Base-by-base conservation (phyloP, 37 sponge, comb jelly and placozoan genomes). In the Spongilla lacustris region DNA sequence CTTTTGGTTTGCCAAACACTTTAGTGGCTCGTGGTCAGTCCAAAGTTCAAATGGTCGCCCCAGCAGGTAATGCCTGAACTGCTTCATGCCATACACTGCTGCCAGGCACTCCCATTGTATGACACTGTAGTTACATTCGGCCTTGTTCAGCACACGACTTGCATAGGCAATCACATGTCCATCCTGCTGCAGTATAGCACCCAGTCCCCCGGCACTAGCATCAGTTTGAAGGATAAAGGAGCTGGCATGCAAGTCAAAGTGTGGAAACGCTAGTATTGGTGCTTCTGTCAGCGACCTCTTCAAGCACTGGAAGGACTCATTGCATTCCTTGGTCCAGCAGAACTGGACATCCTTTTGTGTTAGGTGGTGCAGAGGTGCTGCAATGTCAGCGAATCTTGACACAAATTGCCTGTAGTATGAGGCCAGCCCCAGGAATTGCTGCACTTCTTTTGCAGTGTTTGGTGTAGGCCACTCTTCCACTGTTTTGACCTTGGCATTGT, bases 371-470 rank as follows among this genome's bases (percentile, higher is more conserved):
- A 88, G 93, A 23, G 93, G 93, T 26, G 78, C 76, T 25, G 93
- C 72, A 74, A 87, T 87, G 35, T 92, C 88, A 17, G 92, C 71
- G 70, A 92, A 92, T 29, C 31, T 30, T 22, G 28, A 67, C 21
- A 92, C 88, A 67, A 76, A 92, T 2, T 82, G 74, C 11, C 93
- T n/a, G 46, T 85, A 92, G 71, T 85, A 92, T 22, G 85, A 88
- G n/a, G 83, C 83, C 6, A 92, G 81, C 35, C 81, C 93, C 38
- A 92, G 71, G 46, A 92, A 92, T 30, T 81, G 41, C 8, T 79
- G 82, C 29, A 92, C 77, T 28, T 37, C 41, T 37, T 29, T 70
- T 32, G 41, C 66, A 79, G n/a, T 38, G 24, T 46, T 81, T 67
- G 89, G 89, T 2, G 25, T 41, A 41, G 89, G 82, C 89, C 89